Percentiles rank a stretch among this genome's conserved stretches.
Conservation (phyloP, 2,113 vertebrate genomes). For the Parotia lawesii region DNA sequence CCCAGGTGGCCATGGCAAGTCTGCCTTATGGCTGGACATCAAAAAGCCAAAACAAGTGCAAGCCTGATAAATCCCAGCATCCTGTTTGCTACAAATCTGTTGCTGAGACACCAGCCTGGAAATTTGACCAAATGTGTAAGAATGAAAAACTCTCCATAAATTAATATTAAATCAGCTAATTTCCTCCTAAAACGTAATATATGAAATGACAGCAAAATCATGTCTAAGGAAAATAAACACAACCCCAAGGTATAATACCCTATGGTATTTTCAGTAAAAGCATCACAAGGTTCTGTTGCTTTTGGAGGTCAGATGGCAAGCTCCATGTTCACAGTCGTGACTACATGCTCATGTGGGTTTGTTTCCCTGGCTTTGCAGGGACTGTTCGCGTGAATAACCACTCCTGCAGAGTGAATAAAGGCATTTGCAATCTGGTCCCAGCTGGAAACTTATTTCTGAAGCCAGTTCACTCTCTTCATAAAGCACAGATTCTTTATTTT, state of each 20-base stretch:
- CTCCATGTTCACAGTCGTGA: not conserved
- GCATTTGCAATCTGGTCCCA: constrained; percentile 54
- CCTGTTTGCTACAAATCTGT: not conserved
- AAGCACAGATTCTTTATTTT: constrained; percentile 18
- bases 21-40: not conserved
- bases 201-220: not conserved
- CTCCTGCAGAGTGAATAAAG: constrained; percentile 46
- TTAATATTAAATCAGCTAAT: not conserved
- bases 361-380: constrained; percentile 27
- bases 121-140: not conserved
- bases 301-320: constrained; percentile 46
- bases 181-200: not conserved
- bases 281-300: not conserved
- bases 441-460: constrained; percentile 43
- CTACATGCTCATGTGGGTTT: constrained; percentile 11
- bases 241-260: not conserved
- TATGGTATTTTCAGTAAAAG: not conserved
- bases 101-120: not conserved
- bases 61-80: not conserved
- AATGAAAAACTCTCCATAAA: not conserved
- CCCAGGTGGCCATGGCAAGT: not conserved
- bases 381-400: not conserved
- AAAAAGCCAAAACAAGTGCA: not conserved
- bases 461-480: constrained; percentile 14
- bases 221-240: not conserved